These are phyloP conservation scores for Parus major DNA, from an alignment of 2,113 vertebrate genomes.

Conservation along the genomic window DNA sequence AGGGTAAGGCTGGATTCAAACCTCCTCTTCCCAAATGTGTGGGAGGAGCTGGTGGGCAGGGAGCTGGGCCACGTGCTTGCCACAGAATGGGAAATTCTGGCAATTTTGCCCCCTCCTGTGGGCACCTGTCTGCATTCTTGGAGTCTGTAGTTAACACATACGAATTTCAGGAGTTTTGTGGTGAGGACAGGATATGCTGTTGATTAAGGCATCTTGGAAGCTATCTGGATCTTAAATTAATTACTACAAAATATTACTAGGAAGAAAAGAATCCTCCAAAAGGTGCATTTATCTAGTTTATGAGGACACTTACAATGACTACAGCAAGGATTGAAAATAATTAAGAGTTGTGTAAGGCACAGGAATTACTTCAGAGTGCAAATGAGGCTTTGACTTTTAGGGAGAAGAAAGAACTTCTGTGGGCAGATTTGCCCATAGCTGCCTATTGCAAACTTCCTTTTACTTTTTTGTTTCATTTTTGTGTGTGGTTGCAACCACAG, in stretches of 20 bases:
- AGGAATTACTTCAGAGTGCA: neutral
- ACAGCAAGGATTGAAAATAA: neutral
- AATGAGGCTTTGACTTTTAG: neutral
- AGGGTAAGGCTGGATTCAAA: neutral
- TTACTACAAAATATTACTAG: neutral
- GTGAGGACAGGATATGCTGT: neutral
- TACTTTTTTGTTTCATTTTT: neutral
- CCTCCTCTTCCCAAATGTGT: neutral
- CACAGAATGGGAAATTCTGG: neutral
- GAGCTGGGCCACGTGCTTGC: neutral
- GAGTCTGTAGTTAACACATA: accelerated
- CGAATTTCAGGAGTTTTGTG: neutral
- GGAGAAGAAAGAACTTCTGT: neutral
- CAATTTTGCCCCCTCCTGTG: neutral
- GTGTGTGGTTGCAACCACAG: neutral
- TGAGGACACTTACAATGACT: neutral
- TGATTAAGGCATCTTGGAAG: neutral
- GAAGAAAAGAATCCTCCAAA: neutral
- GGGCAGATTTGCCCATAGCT: neutral
- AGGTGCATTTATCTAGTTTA: neutral
- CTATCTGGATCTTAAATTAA: neutral
- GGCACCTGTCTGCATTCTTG: neutral
- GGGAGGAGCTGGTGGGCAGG: neutral
- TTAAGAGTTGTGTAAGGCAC: neutral
- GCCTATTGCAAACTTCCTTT: neutral